Conservation (phyloP, 1,140 invertebrate species). For the Ooceraea biroi region DNA sequence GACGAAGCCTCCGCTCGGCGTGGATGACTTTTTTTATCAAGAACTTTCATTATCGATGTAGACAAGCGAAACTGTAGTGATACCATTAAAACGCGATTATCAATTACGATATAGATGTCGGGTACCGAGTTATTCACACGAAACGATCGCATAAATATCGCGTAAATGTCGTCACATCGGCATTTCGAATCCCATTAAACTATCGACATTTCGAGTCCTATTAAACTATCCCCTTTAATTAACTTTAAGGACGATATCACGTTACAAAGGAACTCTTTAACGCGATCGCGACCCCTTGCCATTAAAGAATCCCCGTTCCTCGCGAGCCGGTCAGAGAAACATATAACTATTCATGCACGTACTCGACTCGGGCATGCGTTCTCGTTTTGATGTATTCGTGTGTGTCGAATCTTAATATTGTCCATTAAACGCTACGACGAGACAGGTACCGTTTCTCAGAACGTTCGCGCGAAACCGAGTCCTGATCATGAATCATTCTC, state of each 20-base stretch:
- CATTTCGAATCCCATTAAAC: not conserved
- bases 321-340: not conserved
- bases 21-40: not conserved
- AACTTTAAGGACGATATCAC: not conserved
- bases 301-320: not conserved
- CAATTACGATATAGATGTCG: not conserved
- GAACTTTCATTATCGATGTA: not conserved
- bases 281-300: not conserved
- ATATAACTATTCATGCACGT: not conserved
- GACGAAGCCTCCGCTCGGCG: not conserved
- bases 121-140: not conserved
- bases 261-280: not conserved
- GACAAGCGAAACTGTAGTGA: not conserved
- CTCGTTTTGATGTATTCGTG: not conserved
- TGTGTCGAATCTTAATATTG: not conserved
- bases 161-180: not conserved
- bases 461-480: conserved; percentile 61
- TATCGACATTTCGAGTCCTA: not conserved
- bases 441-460: conserved; percentile 45
- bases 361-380: not conserved
- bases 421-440: conserved; percentile 3
- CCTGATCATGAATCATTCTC: conserved; percentile 70
- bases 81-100: conserved; percentile 9
- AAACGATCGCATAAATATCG: not conserved
- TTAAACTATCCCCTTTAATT: conserved; percentile 4